Conservation (phyloP, 2,888 invertebrate genomes). For the Synanthedon myopaeformis region DNA sequence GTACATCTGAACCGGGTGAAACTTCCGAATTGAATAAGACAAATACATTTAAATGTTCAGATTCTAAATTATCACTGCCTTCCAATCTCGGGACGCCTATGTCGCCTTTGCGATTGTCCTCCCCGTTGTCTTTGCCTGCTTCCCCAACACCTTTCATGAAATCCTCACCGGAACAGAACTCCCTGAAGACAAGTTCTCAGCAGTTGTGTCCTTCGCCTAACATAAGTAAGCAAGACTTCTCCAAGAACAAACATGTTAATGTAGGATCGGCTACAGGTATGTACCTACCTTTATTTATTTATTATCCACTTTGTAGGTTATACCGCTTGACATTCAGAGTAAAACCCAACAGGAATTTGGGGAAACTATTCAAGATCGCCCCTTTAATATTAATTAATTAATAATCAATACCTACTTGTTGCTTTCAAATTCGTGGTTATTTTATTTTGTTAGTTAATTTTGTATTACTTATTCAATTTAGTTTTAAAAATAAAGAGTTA, state of each 20-base stretch:
- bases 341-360: no score
- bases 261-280: conserved; percentile 56
- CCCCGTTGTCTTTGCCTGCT: conserved; percentile 48
- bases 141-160: conserved; percentile 45
- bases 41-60: conserved; percentile 36
- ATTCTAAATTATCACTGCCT: conserved; percentile 50
- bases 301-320: background rate
- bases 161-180: conserved; percentile 24
- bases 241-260: conserved; percentile 22
- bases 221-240: conserved; percentile 18
- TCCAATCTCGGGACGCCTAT: conserved; percentile 53
- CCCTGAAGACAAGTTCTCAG: conserved; percentile 29
- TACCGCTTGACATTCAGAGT: no score
- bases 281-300: conserved; percentile 14
- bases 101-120: conserved; percentile 44
- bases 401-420: no score
- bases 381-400: no score
- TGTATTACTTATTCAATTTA: no score
- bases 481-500: no score
- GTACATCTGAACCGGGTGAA: conserved; percentile 32
- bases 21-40: conserved; percentile 23
- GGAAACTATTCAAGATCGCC: no score
- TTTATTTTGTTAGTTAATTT: no score
- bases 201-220: conserved; percentile 12
- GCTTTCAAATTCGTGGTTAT: no score